Evolutionary conservation across 2,888 invertebrate species (phyloP), one percentile per base, ranked within the genome.

Genomic region (Synanthedon vespiformis): DNA sequence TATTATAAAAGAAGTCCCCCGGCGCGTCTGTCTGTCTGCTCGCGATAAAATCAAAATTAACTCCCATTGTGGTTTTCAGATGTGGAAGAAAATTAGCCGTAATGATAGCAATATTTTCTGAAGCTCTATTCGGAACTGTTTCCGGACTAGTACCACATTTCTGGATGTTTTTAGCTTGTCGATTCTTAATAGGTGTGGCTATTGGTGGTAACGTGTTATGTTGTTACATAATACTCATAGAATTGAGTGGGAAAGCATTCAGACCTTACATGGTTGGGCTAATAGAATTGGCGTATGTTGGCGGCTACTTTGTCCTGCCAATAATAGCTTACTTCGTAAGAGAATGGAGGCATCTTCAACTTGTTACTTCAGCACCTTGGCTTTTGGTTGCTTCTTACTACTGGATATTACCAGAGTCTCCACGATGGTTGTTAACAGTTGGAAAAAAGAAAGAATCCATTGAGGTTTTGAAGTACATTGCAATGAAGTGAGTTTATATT

Each of bases 391-490:
- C 91, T 44, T 74, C 87, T 0, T 92, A 90, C 59, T 91, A 90
- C 64, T 93, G 92, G 89, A 65, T 93, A 8, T 78, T 94, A 53
- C 94, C 94, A 0, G 95, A 95, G 77, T 94, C 94, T 2, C 94
- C 95, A 0, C 88, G 94, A 53, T 95, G 94, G 94, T 80, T 94
- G 10, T 87, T 93, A 48, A 91, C 92, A 10, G 89, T 90, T 2
- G 93, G 93, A 0, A 88, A 85, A 56, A 86, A 89, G 53, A 89
- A 90, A 34, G 82, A 90, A 60, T 92, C 94, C 0, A 80, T 91
- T 2, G 69, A 77, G 40, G 76, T 93, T 1, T 74, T 95, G n/a
- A 89, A 89, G 52, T 83, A 86, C 54, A 92, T 92, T 8, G 93
- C 93, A 0, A 89, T 80, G 58, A 74, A 60, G 67, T 84, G 68